Percentiles rank a stretch among this genome's conserved stretches.
These are phyloP conservation scores for Nasonovia ribisnigri DNA, from an alignment of 2,888 invertebrate species.

Conservation along the genomic window DNA sequence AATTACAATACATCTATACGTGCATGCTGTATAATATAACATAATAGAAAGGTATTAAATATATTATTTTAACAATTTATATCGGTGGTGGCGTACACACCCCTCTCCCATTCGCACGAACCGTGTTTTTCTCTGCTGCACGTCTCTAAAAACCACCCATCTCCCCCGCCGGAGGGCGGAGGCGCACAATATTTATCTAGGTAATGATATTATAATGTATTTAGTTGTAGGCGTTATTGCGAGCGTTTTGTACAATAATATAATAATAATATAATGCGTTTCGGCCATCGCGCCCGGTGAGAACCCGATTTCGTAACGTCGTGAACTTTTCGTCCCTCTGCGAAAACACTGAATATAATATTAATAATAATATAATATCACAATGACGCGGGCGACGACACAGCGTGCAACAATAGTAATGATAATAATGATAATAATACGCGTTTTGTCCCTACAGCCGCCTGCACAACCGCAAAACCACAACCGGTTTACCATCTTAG, in stretches of 20 bases:
- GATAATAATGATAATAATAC: slow-evolving; percentile 7
- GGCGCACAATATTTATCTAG: not conserved
- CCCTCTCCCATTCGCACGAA: not conserved
- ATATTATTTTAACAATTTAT: slow-evolving; percentile 9
- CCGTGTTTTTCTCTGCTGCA: not conserved
- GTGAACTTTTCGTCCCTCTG: slow-evolving; percentile 52
- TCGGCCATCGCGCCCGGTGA: slow-evolving; percentile 7
- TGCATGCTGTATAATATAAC: not conserved
- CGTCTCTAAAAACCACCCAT: not conserved
- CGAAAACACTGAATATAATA: not conserved
- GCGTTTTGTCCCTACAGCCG: not conserved
- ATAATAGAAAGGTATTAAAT: not conserved
- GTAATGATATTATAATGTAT: not conserved
- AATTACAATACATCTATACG: not conserved
- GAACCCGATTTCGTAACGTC: slow-evolving; percentile 51
- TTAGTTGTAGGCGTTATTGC: not conserved
- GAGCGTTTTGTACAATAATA: slow-evolving; percentile 5
- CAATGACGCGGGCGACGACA: not conserved
- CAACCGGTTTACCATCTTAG: slow-evolving; percentile 29
- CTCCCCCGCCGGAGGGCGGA: not conserved
- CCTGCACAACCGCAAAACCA: not conserved
- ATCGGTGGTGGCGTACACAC: not conserved
- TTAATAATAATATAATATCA: too few relatives aligned
- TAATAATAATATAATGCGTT: not conserved
- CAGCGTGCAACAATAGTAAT: not conserved